These are phyloP conservation scores for Eupithecia vulgata DNA, from an alignment of 2,888 invertebrate species.

Conservation along the genomic window DNA sequence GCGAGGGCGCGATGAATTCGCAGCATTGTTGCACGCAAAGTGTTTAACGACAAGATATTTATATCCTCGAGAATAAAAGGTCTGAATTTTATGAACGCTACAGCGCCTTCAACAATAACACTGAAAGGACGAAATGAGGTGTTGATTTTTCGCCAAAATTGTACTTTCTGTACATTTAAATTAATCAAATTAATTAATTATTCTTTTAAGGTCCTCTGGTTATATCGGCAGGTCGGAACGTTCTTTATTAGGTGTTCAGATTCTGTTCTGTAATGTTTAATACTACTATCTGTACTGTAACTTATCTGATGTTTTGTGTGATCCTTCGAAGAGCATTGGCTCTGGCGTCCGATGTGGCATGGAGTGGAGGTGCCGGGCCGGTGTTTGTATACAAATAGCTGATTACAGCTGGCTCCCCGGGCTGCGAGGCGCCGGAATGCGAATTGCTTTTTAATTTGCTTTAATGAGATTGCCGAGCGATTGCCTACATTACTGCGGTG, in stretches of 20 bases:
- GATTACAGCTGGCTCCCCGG: slow-evolving; percentile 11
- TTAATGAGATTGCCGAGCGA: slow-evolving; percentile 23
- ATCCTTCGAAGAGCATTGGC: slow-evolving; percentile 15
- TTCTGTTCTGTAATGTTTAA: slow-evolving; percentile 1
- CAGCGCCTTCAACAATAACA: slow-evolving; percentile 3
- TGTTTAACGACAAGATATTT: slow-evolving; percentile 6
- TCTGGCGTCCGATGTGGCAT: slow-evolving; percentile 5
- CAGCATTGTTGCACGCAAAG: slow-evolving; percentile 3
- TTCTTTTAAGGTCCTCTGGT: background rate
- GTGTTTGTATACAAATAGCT: slow-evolving; percentile 34
- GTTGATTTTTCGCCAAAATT: background rate
- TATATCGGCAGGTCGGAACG: background rate
- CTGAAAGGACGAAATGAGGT: background rate
- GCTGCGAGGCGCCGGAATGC: slow-evolving; percentile 11
- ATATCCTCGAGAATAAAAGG: background rate
- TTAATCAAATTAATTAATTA: background rate
- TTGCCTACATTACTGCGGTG: slow-evolving; percentile 8
- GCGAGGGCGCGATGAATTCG: background rate
- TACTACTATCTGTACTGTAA: too few species aligned
- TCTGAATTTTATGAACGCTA: background rate
- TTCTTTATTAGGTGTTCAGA: background rate
- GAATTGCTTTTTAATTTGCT: slow-evolving; percentile 26
- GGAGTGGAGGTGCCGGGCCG: slow-evolving; percentile 12
- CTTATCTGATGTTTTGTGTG: slow-evolving; percentile 8
- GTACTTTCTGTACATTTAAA: background rate